These are phyloP conservation scores for Rhynchopsitta pachyrhyncha DNA, from an alignment of 2,113 vertebrate genomes.

Conservation along the genomic window DNA sequence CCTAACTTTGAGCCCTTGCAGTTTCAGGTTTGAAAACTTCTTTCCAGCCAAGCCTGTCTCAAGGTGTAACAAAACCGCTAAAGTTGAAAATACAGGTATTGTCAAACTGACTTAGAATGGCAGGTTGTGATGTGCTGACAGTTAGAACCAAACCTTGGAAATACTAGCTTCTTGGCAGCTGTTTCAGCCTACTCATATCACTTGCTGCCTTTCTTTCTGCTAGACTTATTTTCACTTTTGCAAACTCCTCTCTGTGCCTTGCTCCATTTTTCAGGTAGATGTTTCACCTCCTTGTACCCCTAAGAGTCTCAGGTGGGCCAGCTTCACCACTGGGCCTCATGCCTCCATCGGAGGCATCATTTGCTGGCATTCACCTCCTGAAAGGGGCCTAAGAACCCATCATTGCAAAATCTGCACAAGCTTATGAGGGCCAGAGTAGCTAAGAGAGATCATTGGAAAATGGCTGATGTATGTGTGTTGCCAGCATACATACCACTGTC, in stretches of 20 bases:
- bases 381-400: not conserved
- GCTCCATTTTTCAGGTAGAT: not conserved
- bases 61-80: not conserved
- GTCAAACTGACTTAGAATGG: not conserved
- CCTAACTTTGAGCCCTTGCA: not conserved
- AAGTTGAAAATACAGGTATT: not conserved
- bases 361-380: not conserved
- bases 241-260: not conserved
- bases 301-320: not conserved
- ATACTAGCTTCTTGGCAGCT: not conserved
- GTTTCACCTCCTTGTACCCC: not conserved
- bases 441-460: not conserved
- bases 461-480: not conserved
- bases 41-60: not conserved
- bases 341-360: accelerated
- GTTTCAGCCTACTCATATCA: not conserved
- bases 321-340: not conserved
- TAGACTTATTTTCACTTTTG: not conserved
- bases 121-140: not conserved
- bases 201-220: not conserved
- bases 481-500: not conserved
- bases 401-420: not conserved
- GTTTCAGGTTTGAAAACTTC: not conserved
- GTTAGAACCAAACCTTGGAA: not conserved
- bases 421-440: not conserved